Percentiles rank a stretch among this genome's conserved stretches.
Conservation (phyloP, 2,888 invertebrate species). For the Andricus curvator region DNA sequence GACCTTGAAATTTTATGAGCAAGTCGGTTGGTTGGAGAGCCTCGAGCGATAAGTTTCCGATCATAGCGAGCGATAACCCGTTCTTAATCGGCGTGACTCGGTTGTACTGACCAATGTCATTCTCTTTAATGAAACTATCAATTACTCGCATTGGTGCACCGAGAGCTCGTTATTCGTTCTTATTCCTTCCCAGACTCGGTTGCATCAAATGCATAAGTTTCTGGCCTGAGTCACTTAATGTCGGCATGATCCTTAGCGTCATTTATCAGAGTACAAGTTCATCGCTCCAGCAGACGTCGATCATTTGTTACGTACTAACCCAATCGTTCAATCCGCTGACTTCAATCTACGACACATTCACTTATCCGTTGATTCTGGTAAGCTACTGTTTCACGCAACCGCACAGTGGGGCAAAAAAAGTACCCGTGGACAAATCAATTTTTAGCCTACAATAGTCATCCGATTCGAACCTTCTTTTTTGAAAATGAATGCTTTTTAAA, state of each 20-base stretch:
- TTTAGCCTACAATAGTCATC: too few species aligned
- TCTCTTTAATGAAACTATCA: slow-evolving; percentile 66
- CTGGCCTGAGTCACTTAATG: slow-evolving; percentile 33
- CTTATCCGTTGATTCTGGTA: slow-evolving; percentile 9
- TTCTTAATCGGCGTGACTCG: slow-evolving; percentile 36
- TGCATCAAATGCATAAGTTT: slow-evolving; percentile 21
- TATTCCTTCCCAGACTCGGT: slow-evolving; percentile 23
- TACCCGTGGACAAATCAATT: too few species aligned
- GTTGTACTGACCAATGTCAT: slow-evolving; percentile 55
- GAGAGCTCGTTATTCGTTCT: slow-evolving; percentile 29
- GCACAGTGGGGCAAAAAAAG: too few species aligned
- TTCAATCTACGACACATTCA: slow-evolving; percentile 26
- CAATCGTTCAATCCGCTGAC: slow-evolving; percentile 9
- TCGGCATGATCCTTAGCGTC: neutral
- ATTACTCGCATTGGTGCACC: slow-evolving; percentile 52
- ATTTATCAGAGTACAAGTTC: slow-evolving; percentile 36
- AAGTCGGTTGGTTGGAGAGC: slow-evolving; percentile 30
- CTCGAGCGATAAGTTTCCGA: slow-evolving; percentile 28
- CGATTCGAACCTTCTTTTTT: too few species aligned
- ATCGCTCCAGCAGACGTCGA: slow-evolving; percentile 37
- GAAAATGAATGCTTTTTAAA: too few species aligned
- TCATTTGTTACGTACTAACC: slow-evolving; percentile 31
- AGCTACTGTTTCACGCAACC: slow-evolving; percentile 2
- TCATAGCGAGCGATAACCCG: slow-evolving; percentile 37
- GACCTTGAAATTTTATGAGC: slow-evolving; percentile 39